Conservation (phyloP, 2,797 vertebrate genomes). For the Yasuhikotakia modesta region DNA sequence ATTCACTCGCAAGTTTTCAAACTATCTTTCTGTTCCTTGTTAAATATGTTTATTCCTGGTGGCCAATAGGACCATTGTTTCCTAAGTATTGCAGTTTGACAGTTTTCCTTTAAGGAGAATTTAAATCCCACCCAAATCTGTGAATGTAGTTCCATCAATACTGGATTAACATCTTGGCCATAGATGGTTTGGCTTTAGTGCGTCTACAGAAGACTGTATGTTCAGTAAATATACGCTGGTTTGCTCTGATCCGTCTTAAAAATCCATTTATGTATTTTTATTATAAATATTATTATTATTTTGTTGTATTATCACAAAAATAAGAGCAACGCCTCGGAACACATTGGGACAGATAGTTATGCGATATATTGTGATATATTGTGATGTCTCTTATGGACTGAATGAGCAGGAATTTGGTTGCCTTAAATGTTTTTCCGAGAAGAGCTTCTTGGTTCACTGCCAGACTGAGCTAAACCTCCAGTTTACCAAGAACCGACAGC, state of each 20-base stretch:
- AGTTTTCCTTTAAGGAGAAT: slow-evolving; percentile 18
- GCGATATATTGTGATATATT: not conserved
- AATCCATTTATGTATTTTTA: not conserved
- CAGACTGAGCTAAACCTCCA: slow-evolving; percentile 9
- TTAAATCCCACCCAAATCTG: not conserved
- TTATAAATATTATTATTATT: not conserved
- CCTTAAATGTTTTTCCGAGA: slow-evolving; percentile 14
- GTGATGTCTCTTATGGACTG: not conserved
- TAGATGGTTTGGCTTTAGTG: slow-evolving; percentile 18
- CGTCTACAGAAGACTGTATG: slow-evolving; percentile 21
- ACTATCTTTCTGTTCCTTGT: not conserved
- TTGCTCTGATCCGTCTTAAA: not conserved
- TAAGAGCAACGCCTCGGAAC: not conserved
- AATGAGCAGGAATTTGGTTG: not conserved
- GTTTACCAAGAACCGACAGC: not conserved
- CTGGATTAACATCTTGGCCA: slow-evolving; percentile 28
- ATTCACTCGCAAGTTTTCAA: not conserved
- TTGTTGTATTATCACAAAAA: not conserved
- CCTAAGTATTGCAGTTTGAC: not conserved
- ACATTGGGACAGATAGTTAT: not conserved
- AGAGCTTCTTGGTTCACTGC: slow-evolving; percentile 17
- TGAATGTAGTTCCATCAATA: slow-evolving; percentile 19
- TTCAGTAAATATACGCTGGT: not conserved
- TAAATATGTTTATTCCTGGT: not conserved
- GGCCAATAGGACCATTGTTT: slow-evolving; percentile 5